Conservation (phyloP, 37 sponge, comb jelly and placozoan species). For the Diacarnus erythraeanus region DNA sequence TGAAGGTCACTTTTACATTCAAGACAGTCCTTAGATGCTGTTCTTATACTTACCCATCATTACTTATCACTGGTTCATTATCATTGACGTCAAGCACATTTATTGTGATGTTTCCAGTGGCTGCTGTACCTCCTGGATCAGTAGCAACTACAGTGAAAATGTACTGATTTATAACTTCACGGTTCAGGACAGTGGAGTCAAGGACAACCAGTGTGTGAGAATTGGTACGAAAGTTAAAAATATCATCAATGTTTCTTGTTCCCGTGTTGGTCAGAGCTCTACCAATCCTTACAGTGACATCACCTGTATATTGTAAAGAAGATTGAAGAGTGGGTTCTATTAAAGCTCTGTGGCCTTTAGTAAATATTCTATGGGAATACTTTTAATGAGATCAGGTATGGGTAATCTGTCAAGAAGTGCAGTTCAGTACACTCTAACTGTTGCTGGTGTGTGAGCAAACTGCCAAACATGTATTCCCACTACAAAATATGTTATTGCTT, state of each 20-base stretch:
- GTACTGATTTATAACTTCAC: constrained; percentile 27
- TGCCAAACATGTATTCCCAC: too few relatives aligned
- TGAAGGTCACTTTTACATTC: too few relatives aligned
- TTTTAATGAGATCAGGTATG: too few relatives aligned
- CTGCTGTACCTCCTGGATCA: background rate
- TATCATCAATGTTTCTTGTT: constrained; percentile 1
- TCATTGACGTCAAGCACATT: constrained; percentile 65
- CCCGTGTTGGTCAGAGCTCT: background rate
- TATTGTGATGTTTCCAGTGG: constrained; percentile 36
- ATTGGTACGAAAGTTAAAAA: constrained; percentile 30
- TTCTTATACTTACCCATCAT: constrained; percentile 23
- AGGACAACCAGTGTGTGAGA: constrained; percentile 14
- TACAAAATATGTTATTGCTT: too few relatives aligned
- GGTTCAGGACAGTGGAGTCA: constrained; percentile 25
- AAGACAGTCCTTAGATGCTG: background rate
- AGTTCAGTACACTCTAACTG: too few relatives aligned
- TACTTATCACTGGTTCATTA: constrained; percentile 43
- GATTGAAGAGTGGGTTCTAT: too few relatives aligned
- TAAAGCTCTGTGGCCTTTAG: too few relatives aligned
- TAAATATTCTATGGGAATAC: too few relatives aligned
- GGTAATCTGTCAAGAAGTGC: too few relatives aligned
- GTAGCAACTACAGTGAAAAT: constrained; percentile 45
- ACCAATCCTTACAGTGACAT: background rate
- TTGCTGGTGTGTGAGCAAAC: too few relatives aligned
- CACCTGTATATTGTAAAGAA: too few relatives aligned